These are phyloP conservation scores for Myotis davidii DNA, from an alignment of 2,113 vertebrate genomes.

Conservation along the genomic window DNA sequence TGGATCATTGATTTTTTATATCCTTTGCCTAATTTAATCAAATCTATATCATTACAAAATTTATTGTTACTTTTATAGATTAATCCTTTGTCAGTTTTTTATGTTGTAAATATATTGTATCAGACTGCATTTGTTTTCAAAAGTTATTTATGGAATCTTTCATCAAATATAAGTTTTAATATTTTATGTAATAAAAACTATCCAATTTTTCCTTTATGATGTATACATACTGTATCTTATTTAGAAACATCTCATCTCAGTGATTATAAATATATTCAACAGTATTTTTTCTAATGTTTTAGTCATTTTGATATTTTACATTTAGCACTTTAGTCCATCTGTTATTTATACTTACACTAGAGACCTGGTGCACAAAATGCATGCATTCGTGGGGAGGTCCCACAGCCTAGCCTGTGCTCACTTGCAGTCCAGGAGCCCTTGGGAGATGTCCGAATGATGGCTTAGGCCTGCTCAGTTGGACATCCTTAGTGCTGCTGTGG, in stretches of 20 bases:
- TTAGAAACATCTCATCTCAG: not conserved
- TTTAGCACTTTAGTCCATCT: not conserved
- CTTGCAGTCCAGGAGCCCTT: no score
- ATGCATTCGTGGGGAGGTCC: no score
- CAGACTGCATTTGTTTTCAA: not conserved
- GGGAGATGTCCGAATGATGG: no score
- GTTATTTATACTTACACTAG: not conserved
- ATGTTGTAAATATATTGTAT: not conserved
- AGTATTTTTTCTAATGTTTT: not conserved
- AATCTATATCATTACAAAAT: not conserved
- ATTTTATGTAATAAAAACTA: not conserved
- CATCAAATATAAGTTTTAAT: not conserved
- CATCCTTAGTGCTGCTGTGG: no score
- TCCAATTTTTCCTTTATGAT: not conserved
- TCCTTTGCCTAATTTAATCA: not conserved
- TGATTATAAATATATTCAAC: not conserved
- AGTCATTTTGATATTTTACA: not conserved
- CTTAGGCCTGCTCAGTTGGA: no score
- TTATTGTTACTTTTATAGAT: not conserved
- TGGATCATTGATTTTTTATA: not conserved
- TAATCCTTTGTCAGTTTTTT: not conserved
- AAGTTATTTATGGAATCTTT: not conserved
- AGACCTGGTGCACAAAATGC: no score
- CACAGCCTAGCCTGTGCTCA: no score
- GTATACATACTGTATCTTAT: not conserved